phyloP scores from a whole-genome alignment of 1,140 invertebrate species.

The Pogonus chalceus region DNA sequence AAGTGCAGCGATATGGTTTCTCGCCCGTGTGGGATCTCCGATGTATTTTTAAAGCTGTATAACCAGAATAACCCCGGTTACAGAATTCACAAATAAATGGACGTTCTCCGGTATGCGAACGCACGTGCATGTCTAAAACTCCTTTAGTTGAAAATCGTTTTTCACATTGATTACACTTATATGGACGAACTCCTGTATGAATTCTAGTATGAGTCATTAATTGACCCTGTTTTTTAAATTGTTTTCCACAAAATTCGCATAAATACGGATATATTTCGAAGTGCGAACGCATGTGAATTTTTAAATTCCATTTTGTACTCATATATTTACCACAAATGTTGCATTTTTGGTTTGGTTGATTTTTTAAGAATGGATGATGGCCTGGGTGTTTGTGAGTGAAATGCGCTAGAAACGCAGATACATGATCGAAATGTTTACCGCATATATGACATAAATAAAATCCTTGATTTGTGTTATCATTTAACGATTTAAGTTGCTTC shows the following conservation, averaged over 20 bases:
- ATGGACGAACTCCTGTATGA: constrained; percentile 13
- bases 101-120: constrained; percentile 38
- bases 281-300: constrained; percentile 45
- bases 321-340: constrained; percentile 34
- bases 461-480: not conserved
- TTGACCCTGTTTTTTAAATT: constrained; percentile 29
- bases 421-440: not conserved
- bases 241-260: constrained; percentile 40
- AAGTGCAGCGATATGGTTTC: constrained; percentile 49
- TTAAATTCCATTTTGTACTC: constrained; percentile 36
- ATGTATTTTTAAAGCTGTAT: constrained; percentile 51
- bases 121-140: constrained; percentile 24
- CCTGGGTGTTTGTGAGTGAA: not conserved
- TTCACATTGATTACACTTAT: constrained; percentile 8
- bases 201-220: constrained; percentile 9
- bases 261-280: constrained; percentile 38
- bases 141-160: constrained; percentile 6
- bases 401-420: not conserved
- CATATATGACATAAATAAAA: not conserved
- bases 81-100: constrained; percentile 40
- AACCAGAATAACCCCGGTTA: constrained; percentile 38
- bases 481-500: too few relatives aligned
- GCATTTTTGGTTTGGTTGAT: constrained; percentile 24
- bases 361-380: not conserved
- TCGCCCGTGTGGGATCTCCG: constrained; percentile 46